Evolutionary conservation across 2,113 vertebrate species (phyloP).

Genomic region (Peromyscus californicus): DNA sequence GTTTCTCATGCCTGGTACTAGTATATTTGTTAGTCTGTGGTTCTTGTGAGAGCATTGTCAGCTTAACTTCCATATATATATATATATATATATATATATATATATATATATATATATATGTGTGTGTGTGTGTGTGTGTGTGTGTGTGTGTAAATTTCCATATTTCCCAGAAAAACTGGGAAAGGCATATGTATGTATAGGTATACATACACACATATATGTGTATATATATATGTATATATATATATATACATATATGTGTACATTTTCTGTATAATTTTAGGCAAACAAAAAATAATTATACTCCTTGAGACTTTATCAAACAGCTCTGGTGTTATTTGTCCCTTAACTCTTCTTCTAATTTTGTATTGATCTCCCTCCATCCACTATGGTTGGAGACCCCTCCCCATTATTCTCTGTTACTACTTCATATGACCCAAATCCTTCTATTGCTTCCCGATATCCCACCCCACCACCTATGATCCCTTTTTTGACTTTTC

Average conservation of each 20-base stretch:
- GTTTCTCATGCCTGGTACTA: not conserved
- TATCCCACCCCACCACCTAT: not conserved
- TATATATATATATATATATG: no score
- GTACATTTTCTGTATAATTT: not conserved
- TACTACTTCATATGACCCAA: not conserved
- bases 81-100: no score
- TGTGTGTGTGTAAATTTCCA: no score
- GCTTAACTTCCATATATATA: not conserved
- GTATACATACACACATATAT: no score
- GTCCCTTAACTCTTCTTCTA: not conserved
- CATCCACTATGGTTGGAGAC: not conserved
- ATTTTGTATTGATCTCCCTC: not conserved
- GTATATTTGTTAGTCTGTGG: not conserved
- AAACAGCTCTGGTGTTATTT: not conserved
- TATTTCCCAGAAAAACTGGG: no score
- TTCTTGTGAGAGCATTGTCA: not conserved
- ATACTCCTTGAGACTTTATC: not conserved
- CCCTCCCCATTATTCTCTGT: not conserved
- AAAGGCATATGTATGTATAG: no score
- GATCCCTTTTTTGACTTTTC: not conserved
- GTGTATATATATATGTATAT: no score
- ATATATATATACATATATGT: no score
- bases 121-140: fast-evolving
- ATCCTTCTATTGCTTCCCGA: not conserved
- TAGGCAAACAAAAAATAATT: not conserved